Base-by-base conservation (phyloP, 2,113 vertebrate genomes). In the Taxidea taxus region DNA sequence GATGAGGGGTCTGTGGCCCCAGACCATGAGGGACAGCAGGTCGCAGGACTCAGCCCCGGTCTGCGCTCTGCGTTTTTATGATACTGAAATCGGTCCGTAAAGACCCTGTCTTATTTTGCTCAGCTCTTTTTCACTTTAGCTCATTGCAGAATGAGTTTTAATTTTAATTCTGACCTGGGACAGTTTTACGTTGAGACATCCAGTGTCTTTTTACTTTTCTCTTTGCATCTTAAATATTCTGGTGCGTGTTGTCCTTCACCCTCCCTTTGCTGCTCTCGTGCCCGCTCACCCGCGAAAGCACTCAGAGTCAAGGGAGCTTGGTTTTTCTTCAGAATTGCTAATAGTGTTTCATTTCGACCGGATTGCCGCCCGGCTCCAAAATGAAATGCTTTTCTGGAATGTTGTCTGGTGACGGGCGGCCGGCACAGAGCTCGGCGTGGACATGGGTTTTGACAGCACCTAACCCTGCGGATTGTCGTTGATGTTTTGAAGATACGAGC, bases 401-500 rank as follows among this genome's bases (percentile, higher is more conserved):
- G n/a, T 84, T 31, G 62, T 4, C 31, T 90, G 4, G 7, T 21
- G 13, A 93, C 34, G 68, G 44, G 66, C n/a, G 47, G 0, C 68
- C 8, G 10, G 29, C n/a, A 3, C 39, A 27, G 25, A 4, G 14
- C 54, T 10, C 27, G 23, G 64, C 13, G 4, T 3, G 1, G 11
- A 5, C 4, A 23, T 2, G 1, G 12, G 12, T 31, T 29, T 31
- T 34, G 49, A 5, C 23, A 6, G 15, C n/a, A 11, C 39, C 87
- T 94, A n/a, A 78, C 70, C 7, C 18, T 4, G 0, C 18, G 58
- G 39, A 6, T 14, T 72, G 0, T 11, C 4, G 0, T 83, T n/a
- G 56, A 13, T 96, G 96, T 66, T 81, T 81, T 51, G 20, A 94
- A 99, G 99, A 91, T 99, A 99, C 0, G 99, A 99, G 98, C 98